These are phyloP conservation scores for Ceratitis capitata DNA, from an alignment of 1,140 invertebrate genomes.

Conservation along the genomic window DNA sequence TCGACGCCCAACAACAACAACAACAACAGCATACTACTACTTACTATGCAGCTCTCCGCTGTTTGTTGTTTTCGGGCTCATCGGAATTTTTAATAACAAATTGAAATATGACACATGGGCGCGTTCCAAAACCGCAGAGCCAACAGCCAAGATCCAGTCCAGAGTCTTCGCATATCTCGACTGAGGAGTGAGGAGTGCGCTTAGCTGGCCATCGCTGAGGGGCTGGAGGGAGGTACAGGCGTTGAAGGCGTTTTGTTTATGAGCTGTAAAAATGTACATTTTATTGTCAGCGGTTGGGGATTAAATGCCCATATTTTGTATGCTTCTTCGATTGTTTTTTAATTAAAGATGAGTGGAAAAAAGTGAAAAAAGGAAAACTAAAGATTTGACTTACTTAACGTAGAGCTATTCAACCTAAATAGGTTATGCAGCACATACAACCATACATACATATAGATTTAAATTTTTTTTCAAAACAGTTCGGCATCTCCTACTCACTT, in stretches of 20 bases:
- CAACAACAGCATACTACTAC: too few relatives aligned
- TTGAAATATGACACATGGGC: slow-evolving; percentile 33
- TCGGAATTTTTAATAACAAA: slow-evolving; percentile 7
- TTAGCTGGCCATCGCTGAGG: too few relatives aligned
- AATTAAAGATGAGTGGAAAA: not conserved
- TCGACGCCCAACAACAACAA: slow-evolving; percentile 44
- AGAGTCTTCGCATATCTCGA: not conserved
- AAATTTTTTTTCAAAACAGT: not conserved
- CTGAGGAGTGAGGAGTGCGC: not conserved
- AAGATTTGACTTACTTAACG: not conserved
- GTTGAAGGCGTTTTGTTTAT: slow-evolving; percentile 60
- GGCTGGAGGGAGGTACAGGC: slow-evolving; percentile 38
- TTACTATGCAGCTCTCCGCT: not conserved
- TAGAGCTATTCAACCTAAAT: not conserved
- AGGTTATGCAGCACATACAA: not conserved
- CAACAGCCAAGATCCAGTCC: not conserved
- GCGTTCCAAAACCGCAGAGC: not conserved
- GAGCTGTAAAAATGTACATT: slow-evolving; percentile 58
- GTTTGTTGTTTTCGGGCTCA: not conserved
- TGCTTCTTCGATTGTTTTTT: not conserved
- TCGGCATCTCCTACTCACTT: not conserved
- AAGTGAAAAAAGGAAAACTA: too few relatives aligned
- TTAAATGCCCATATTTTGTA: too few relatives aligned
- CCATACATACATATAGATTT: not conserved
- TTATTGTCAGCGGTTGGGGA: slow-evolving; percentile 33